Evolutionary conservation across 2,113 vertebrate species (phyloP), one percentile per base, ranked within the genome.

Genomic region (Cichladusa arquata): DNA sequence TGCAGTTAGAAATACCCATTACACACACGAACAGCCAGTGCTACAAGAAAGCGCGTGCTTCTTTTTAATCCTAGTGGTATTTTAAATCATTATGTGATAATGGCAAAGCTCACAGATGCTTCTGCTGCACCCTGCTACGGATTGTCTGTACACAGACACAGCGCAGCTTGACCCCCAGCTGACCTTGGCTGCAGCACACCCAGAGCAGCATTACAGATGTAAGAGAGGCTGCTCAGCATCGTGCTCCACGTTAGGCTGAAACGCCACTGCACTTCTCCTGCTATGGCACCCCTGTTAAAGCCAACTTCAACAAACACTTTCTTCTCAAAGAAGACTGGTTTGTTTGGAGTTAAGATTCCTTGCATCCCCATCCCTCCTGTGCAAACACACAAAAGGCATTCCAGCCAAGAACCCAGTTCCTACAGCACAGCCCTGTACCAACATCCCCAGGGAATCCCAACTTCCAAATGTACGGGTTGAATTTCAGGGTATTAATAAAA

Each of bases 1-100:
- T 91, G 50, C 72, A 95, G 90, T 69, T 90, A 78, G 86, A 94
- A 96, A 96, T 93, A 97, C 56, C 88, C 84, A 97, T 96, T 95
- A 89, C 62, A 96, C 79, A 76, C 86, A 93, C 82, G 89, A 96
- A 78, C 53, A 94, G 73, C 76, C 85, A 81, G 78, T 5, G 24
- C 58, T 81, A 33, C 33, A 44, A 81, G 62, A 83, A 92, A 40
- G 18, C 0, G 1, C 26, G 9, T 3, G 23, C 11, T 28, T 61
- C 70, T 69, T 42, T 72, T 60, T 19, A 86, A 92, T 76, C 88
- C 60, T 86, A 81, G 69, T 25, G 22, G 72, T 81, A 72, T 79
- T 97, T 96, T 69, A 92, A 93, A 79, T 86, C 11, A 61, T 76
- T 60, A 38, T 36, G 50, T 29, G 76, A 81, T 79, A 88, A 88